Percentiles rank a stretch among this genome's conserved stretches.
Conservation (phyloP, 2,113 vertebrate genomes). For the Podocnemis expansa region DNA sequence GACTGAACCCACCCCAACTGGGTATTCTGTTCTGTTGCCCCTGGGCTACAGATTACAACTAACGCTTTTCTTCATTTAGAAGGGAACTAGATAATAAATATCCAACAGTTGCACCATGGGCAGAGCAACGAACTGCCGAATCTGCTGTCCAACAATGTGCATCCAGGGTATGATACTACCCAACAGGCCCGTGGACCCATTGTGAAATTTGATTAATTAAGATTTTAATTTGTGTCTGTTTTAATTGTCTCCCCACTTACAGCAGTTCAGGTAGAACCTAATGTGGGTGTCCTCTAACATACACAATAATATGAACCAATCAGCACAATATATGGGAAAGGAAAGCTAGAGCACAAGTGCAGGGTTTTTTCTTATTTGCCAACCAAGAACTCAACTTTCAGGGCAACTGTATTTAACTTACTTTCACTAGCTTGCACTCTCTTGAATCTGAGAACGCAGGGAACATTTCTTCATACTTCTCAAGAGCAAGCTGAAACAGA, state of each 20-base stretch:
- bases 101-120: background rate
- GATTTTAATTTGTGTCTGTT: background rate
- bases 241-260: background rate
- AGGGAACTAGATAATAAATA: background rate
- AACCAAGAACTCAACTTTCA: background rate
- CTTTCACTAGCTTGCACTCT: slow-evolving; percentile 98
- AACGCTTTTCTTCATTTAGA: background rate
- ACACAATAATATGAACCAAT: rapidly evolving
- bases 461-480: slow-evolving; percentile 99
- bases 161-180: background rate
- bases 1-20: background rate
- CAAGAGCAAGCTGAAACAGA: slow-evolving; percentile 89
- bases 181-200: rapidly evolving
- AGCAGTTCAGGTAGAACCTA: background rate
- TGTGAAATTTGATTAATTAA: background rate
- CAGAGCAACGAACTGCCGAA: background rate
- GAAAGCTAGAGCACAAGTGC: background rate
- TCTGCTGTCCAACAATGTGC: background rate
- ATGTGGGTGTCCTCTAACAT: rapidly evolving
- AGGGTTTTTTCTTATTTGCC: rapidly evolving
- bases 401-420: slow-evolving; percentile 51
- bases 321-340: rapidly evolving
- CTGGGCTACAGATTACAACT: background rate
- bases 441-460: slow-evolving; percentile 97
- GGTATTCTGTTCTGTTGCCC: background rate